Percentiles rank a stretch among this genome's conserved stretches.
phyloP scores from a whole-genome alignment of 2,113 vertebrate species.

The Paramisgurnus dabryanus region DNA sequence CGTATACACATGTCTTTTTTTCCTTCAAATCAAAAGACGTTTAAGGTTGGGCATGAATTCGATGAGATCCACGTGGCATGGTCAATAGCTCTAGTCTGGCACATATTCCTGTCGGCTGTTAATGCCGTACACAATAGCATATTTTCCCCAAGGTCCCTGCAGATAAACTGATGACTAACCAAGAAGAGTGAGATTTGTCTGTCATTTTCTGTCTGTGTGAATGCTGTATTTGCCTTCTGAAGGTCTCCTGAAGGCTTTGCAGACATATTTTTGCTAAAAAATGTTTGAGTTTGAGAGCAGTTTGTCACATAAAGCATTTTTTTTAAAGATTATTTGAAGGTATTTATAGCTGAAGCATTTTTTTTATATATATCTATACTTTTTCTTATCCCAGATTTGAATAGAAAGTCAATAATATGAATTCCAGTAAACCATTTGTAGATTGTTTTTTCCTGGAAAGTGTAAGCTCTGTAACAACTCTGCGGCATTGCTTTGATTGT shows the following conservation, averaged over 20 bases:
- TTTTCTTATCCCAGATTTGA: background rate
- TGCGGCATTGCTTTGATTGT: background rate
- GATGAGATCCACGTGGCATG: conserved; percentile 68
- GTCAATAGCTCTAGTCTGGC: conserved; percentile 70
- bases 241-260: background rate
- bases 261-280: conserved; percentile 2
- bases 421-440: too few species aligned
- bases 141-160: conserved; percentile 75
- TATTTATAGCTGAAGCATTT: background rate
- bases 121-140: conserved; percentile 69
- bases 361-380: too few species aligned
- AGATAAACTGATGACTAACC: conserved; percentile 72
- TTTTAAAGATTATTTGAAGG: background rate
- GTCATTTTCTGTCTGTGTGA: conserved; percentile 60
- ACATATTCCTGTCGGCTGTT: conserved; percentile 66
- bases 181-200: conserved; percentile 61
- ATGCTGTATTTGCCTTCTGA: conserved; percentile 26
- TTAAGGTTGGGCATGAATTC: conserved; percentile 72
- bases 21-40: conserved; percentile 50
- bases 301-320: background rate
- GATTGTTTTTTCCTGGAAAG: too few species aligned
- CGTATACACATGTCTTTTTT: conserved; percentile 36
- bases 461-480: too few species aligned
- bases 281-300: background rate
- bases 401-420: background rate